A percentile compares a stretch with the other conserved stretches of the same genome.
Conservation (phyloP, 2,888 invertebrate genomes). For the Apamea monoglypha region DNA sequence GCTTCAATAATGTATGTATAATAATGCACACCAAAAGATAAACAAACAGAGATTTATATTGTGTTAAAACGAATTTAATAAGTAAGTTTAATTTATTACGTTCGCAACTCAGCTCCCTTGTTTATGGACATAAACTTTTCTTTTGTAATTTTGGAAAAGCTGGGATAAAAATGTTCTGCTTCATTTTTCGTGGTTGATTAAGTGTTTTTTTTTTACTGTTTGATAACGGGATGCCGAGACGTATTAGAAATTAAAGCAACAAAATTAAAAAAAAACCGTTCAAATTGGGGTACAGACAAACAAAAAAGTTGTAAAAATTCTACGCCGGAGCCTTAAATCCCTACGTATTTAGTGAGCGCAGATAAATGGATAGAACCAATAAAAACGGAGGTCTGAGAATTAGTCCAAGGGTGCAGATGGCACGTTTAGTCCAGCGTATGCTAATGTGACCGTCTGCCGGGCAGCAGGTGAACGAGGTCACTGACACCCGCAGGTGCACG, state of each 20-base stretch:
- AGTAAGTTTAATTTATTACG: slow-evolving; percentile 14
- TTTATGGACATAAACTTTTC: slow-evolving; percentile 9
- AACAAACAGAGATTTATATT: slow-evolving; percentile 14
- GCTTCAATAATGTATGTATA: background rate
- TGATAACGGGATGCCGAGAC: background rate
- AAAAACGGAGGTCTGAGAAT: slow-evolving; percentile 38
- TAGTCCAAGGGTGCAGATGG: slow-evolving; percentile 66
- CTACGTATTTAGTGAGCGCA: slow-evolving; percentile 6
- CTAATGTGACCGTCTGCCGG: slow-evolving; percentile 76
- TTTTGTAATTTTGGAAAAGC: background rate
- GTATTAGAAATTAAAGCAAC: background rate
- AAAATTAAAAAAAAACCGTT: background rate
- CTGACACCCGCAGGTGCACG: slow-evolving; percentile 82
- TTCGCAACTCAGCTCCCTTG: background rate
- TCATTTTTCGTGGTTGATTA: background rate
- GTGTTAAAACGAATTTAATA: background rate
- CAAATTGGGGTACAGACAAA: background rate
- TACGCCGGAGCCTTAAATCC: slow-evolving; percentile 1
- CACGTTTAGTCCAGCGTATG: slow-evolving; percentile 74
- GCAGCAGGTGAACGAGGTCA: slow-evolving; percentile 87
- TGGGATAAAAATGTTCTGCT: background rate
- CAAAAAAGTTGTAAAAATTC: too few relatives aligned
- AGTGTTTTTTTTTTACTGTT: too few relatives aligned
- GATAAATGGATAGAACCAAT: slow-evolving; percentile 28
- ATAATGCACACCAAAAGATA: background rate